Evolutionary conservation across 2,797 vertebrate species (phyloP).

Genomic region (Danio kyathit): DNA sequence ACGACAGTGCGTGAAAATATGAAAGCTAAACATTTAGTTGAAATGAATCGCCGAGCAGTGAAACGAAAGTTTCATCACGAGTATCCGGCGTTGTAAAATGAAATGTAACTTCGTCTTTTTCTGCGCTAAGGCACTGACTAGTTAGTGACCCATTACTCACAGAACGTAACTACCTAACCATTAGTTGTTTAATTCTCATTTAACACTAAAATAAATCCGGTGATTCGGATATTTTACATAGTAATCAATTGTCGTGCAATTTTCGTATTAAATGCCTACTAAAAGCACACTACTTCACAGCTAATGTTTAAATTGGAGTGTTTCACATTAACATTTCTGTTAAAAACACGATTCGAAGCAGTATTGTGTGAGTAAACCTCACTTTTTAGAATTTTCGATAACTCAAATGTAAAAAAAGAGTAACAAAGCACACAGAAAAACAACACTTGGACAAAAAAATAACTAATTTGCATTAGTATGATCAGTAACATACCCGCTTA

Average conservation of each 20-base stretch:
- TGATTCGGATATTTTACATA: neutral
- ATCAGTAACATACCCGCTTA: conserved; percentile 48
- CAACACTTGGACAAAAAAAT: conserved; percentile 22
- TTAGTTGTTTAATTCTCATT: neutral
- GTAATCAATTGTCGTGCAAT: conserved; percentile 34
- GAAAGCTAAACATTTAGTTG: neutral
- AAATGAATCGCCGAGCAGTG: neutral
- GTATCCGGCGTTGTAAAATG: neutral
- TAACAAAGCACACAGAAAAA: conserved; percentile 15
- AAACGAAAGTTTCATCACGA: neutral
- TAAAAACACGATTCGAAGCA: neutral
- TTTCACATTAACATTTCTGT: neutral
- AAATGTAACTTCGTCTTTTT: neutral
- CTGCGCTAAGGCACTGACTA: conserved; percentile 55
- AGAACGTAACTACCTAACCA: neutral
- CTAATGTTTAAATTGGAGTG: neutral
- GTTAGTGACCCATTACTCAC: conserved; percentile 40
- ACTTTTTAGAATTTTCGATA: neutral
- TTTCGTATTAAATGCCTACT: conserved; percentile 3
- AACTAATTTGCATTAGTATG: conserved; percentile 46
- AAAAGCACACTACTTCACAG: neutral
- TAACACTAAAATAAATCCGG: neutral
- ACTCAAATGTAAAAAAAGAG: conserved; percentile 9
- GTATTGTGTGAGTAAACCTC: neutral
- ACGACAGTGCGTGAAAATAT: neutral